Conservation (phyloP, 2,797 vertebrate genomes). For the Linurgus olivaceus region DNA sequence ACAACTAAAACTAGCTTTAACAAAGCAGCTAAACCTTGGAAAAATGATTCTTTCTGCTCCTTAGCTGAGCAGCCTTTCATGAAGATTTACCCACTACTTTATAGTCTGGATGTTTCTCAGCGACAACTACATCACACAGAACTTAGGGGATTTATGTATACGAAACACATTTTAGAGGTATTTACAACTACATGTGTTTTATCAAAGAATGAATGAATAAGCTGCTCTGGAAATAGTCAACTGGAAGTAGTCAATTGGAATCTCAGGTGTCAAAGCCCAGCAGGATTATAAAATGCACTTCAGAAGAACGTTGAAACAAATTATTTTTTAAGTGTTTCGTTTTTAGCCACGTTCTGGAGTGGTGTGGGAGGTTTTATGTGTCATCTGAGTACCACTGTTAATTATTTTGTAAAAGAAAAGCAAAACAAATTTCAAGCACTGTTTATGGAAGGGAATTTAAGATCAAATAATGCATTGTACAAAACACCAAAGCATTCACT, state of each 20-base stretch:
- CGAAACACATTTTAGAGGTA: constrained; percentile 18
- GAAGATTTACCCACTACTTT: not conserved
- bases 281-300: not conserved
- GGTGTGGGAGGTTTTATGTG: not conserved
- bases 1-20: not conserved
- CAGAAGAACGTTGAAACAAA: not conserved
- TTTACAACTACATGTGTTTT: constrained; percentile 12
- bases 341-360: not conserved
- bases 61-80: not conserved
- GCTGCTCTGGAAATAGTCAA: not conserved
- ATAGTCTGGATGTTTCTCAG: not conserved
- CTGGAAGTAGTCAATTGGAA: not conserved
- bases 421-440: constrained; percentile 3
- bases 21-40: not conserved
- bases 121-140: not conserved
- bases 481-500: constrained; percentile 44
- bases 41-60: not conserved
- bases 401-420: not conserved
- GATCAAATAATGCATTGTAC: constrained; percentile 21
- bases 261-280: constrained; percentile 13
- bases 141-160: not conserved
- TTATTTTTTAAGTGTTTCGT: not conserved
- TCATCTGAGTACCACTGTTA: not conserved
- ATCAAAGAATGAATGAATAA: constrained; percentile 25
- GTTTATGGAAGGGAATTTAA: constrained; percentile 5